Conservation (phyloP, 2,797 vertebrate genomes). For the Smutsia temminckii region DNA sequence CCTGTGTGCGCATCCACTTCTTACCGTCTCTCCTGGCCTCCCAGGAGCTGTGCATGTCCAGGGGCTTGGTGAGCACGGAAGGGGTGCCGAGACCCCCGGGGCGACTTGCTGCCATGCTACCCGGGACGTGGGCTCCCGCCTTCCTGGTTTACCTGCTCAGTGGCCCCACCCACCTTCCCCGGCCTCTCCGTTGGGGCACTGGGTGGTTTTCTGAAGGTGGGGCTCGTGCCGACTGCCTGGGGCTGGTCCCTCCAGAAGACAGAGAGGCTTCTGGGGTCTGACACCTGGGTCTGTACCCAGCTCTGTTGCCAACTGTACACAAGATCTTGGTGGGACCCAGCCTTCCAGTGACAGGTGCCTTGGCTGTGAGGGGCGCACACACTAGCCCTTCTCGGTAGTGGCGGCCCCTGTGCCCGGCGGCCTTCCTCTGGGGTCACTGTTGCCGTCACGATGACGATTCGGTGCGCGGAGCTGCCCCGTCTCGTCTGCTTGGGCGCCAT, state of each 20-base stretch:
- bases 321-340: no score
- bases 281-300: background rate
- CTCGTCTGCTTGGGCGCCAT: fast-evolving
- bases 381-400: no score
- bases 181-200: background rate
- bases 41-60: background rate
- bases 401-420: background rate
- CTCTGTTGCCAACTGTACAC: no score
- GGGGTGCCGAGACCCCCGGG: background rate
- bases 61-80: background rate
- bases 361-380: fast-evolving
- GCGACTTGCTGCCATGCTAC: background rate
- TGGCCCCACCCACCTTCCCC: background rate
- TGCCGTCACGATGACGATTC: no score
- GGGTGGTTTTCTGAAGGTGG: background rate
- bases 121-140: background rate
- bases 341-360: background rate
- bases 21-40: background rate
- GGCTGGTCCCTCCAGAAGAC: background rate
- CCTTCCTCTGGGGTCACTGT: background rate
- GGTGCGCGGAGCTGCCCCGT: background rate
- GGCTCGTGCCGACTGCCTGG: fast-evolving
- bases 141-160: no score
- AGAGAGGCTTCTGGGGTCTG: no score
- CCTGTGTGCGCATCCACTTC: no score